phyloP scores from a whole-genome alignment of 2,797 vertebrate genomes.

The Lagorchestes hirsutus region DNA sequence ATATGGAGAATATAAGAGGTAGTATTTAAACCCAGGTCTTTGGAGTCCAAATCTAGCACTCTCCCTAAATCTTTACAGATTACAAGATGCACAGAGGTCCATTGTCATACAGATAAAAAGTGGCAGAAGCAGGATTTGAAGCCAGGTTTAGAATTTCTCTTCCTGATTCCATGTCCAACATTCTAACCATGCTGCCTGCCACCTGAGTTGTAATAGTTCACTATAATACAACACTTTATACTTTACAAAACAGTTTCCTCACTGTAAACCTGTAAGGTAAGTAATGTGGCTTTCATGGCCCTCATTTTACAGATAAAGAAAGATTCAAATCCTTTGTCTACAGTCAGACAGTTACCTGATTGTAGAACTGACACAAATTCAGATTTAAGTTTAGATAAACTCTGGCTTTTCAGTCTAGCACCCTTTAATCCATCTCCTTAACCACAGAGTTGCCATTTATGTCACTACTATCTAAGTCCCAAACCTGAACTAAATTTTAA shows the following conservation, averaged over 20 bases:
- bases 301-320: not conserved
- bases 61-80: not conserved
- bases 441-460: conserved; percentile 75
- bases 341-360: not conserved
- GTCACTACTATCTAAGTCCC: conserved; percentile 66
- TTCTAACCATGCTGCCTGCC: not conserved
- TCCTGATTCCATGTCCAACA: not conserved
- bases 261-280: not conserved
- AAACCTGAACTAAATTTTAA: conserved; percentile 78
- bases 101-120: not conserved
- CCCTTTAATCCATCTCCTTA: not conserved
- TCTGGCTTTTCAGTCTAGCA: not conserved
- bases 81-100: not conserved
- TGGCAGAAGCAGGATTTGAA: not conserved
- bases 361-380: not conserved
- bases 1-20: not conserved
- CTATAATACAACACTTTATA: not conserved
- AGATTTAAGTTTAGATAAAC: not conserved
- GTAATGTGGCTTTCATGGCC: not conserved
- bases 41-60: not conserved
- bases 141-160: not conserved
- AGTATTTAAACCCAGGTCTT: not conserved
- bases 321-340: not conserved
- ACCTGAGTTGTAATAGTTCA: not conserved
- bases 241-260: not conserved